These are phyloP conservation scores for Phrynocephalus vlangalii DNA, from an alignment of 2,797 vertebrate genomes.

Conservation along the genomic window DNA sequence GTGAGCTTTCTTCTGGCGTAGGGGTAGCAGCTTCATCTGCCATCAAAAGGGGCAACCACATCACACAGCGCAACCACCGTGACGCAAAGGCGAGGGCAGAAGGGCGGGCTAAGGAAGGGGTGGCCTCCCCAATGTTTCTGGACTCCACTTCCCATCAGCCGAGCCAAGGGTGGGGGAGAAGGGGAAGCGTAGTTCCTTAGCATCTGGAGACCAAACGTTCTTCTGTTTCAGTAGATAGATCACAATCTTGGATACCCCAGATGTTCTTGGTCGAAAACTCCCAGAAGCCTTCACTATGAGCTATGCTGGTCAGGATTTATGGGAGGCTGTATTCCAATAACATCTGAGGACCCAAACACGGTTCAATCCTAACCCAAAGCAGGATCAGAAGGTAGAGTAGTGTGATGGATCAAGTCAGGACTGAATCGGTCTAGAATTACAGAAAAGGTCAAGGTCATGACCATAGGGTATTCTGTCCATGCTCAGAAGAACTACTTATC, in stretches of 20 bases:
- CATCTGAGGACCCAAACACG: too few species aligned
- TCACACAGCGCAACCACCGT: not conserved
- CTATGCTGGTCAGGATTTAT: too few species aligned
- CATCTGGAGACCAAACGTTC: not conserved
- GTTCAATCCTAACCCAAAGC: too few species aligned
- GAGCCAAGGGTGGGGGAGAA: not conserved
- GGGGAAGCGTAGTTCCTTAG: not conserved
- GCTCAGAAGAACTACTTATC: not conserved
- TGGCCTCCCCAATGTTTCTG: not conserved
- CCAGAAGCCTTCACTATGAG: too few species aligned
- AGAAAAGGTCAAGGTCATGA: not conserved
- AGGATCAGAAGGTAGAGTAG: too few species aligned
- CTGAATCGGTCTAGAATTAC: too few species aligned
- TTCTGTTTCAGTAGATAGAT: too few species aligned
- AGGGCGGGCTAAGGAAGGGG: not conserved
- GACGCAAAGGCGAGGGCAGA: not conserved
- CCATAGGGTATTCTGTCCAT: not conserved
- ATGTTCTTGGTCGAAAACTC: too few species aligned
- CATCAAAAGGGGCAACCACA: not conserved
- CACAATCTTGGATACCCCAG: too few species aligned
- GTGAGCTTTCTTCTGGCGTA: constrained; percentile 93
- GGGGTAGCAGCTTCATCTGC: constrained; percentile 89
- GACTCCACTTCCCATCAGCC: not conserved
- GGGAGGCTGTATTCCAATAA: too few species aligned
- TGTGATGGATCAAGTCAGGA: too few species aligned